Base-by-base conservation (phyloP, 2,113 vertebrate genomes). In the Tiliqua scincoides region DNA sequence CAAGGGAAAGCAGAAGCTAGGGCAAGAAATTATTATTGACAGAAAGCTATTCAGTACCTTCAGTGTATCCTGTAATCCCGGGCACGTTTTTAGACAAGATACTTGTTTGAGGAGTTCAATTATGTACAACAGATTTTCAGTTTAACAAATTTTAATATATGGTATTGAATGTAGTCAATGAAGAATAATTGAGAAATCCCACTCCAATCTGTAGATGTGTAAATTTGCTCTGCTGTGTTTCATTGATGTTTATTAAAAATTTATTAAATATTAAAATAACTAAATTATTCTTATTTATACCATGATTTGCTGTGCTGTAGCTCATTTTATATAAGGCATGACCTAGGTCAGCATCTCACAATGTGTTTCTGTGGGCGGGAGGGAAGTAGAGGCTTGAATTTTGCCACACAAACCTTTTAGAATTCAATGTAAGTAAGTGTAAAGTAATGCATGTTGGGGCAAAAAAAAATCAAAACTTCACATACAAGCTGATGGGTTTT, bases 1-100 rank as follows among this genome's bases (percentile, higher is more conserved):
- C 82, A 85, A 43, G 76, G 83, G 25, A 88, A 83, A 91, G 83
- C 40, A 91, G 89, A 91, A 72, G 10, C 79, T 37, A 88, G 87
- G 84, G 23, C 88, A 62, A 54, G 75, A 92, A 89, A 93, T 92
- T 59, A 80, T 37, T 85, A 93, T 89, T 90, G 68, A 79, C 68
- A 90, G 4, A 82, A 54, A 8, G 43, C 88, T 92, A 93, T 92
- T 94, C 61, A 78, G n/a, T 27, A 91, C 40, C 88, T 90, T 89
- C 87, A 93, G 79, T 81, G 84, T 91, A 84, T 93, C 6, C 9
- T 79, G 84, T 92, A 85, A 79, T 43, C 73, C 52, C 71, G 81
- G 77, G 40, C 86, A 80, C 54, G 87, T 2, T 87, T 94, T 92
- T 85, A 73, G 73, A 57, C 40, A 83, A 75, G 21, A 21, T 32